A percentile compares a stretch with the other conserved stretches of the same genome.
phyloP scores from a whole-genome alignment of 2,888 invertebrate species.

The Sturmia bella region DNA sequence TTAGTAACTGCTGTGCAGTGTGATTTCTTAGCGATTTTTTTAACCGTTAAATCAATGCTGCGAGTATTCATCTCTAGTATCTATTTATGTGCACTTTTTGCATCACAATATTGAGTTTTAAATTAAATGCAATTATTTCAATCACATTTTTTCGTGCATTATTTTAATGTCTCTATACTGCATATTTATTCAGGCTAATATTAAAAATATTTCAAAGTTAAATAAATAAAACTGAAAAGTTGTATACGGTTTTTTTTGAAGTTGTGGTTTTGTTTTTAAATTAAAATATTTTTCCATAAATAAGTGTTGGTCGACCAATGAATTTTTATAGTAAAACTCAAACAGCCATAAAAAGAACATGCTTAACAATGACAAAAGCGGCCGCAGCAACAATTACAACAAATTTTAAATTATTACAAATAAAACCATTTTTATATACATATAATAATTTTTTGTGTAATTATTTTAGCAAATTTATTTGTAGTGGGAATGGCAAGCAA shows the following conservation, averaged over 20 bases:
- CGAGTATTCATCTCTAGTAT: too few relatives aligned
- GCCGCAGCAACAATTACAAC: slow-evolving; percentile 25
- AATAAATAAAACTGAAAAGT: slow-evolving; percentile 32
- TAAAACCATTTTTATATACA: slow-evolving; percentile 25
- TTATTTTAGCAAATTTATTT: background rate
- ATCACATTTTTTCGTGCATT: slow-evolving; percentile 21
- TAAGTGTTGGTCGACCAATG: slow-evolving; percentile 50
- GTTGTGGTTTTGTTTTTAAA: slow-evolving; percentile 60
- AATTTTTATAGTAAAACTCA: slow-evolving; percentile 47
- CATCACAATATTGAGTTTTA: background rate
- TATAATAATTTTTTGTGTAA: slow-evolving; percentile 10
- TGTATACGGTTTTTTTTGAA: slow-evolving; percentile 2
- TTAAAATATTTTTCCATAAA: slow-evolving; percentile 62
- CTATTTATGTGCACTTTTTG: too few relatives aligned
- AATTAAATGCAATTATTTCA: slow-evolving; percentile 47
- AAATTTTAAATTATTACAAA: slow-evolving; percentile 16
- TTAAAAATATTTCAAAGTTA: slow-evolving; percentile 38
- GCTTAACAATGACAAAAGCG: slow-evolving; percentile 20
- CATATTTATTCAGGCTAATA: slow-evolving; percentile 1
- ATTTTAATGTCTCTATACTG: slow-evolving; percentile 20
- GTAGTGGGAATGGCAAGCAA: too few relatives aligned
- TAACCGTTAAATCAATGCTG: too few relatives aligned
- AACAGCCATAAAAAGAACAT: slow-evolving; percentile 52
- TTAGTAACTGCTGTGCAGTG: too few relatives aligned
- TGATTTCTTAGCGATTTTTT: too few relatives aligned